Percentiles rank a stretch among this genome's conserved stretches.
Evolutionary conservation across 2,113 vertebrate genomes (phyloP).

Genomic region (Thomomys bottae): DNA sequence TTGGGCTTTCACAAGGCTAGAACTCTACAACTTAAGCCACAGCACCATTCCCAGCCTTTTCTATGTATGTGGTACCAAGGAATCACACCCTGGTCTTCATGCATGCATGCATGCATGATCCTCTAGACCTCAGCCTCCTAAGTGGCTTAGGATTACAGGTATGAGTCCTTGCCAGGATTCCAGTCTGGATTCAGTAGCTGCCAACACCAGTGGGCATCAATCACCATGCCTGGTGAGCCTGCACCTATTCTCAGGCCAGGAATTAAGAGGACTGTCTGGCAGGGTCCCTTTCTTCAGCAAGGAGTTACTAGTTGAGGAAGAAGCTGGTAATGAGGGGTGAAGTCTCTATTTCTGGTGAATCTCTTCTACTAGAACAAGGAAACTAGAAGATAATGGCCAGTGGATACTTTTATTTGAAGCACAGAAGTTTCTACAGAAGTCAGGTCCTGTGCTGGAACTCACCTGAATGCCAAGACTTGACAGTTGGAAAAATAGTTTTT

Average conservation of each 20-base stretch:
- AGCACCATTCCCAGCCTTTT: background rate
- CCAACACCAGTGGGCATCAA: too few relatives aligned
- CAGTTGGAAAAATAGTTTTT: slow-evolving; percentile 79
- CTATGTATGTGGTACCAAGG: too few relatives aligned
- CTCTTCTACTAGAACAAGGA: background rate
- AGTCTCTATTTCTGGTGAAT: background rate
- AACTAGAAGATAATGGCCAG: background rate
- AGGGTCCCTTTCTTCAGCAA: background rate
- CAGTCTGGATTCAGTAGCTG: background rate
- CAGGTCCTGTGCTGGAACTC: background rate
- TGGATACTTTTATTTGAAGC: background rate
- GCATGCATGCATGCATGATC: too few relatives aligned
- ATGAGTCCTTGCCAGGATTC: background rate
- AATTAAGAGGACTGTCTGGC: too few relatives aligned
- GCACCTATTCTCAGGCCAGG: too few relatives aligned
- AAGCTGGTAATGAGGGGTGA: background rate
- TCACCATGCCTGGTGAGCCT: too few relatives aligned
- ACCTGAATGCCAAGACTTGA: slow-evolving; percentile 83
- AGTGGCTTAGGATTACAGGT: too few relatives aligned
- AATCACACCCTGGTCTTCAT: too few relatives aligned
- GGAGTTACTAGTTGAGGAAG: background rate
- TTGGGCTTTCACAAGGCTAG: too few relatives aligned
- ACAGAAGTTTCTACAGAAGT: background rate
- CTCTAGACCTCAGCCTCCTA: too few relatives aligned
- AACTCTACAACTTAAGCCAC: too few relatives aligned